Conservation (phyloP, 2,888 invertebrate species). For the Nomada goodeniana region DNA sequence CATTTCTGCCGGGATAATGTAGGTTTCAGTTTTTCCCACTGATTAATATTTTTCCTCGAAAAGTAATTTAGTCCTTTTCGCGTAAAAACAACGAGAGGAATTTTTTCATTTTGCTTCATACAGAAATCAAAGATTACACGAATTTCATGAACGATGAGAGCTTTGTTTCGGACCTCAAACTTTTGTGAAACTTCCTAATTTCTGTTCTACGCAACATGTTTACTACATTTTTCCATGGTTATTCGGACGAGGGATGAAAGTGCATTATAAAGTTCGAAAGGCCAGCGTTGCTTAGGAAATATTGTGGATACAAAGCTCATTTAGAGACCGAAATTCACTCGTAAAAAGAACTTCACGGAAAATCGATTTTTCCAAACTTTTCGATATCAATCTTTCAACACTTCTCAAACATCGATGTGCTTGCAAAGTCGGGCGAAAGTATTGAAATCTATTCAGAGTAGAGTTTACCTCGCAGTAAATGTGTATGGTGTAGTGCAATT, state of each 20-base stretch:
- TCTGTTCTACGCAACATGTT: background rate
- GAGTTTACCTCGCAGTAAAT: too few species aligned
- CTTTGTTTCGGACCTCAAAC: background rate
- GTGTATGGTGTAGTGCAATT: background rate
- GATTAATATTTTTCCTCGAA: too few species aligned
- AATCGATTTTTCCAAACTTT: slow-evolving; percentile 31
- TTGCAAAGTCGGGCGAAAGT: background rate
- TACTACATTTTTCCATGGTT: background rate
- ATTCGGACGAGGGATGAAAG: slow-evolving; percentile 3
- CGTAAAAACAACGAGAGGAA: background rate
- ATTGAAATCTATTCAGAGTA: background rate
- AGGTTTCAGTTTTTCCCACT: too few species aligned
- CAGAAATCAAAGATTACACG: too few species aligned
- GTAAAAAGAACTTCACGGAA: background rate
- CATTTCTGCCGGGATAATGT: background rate
- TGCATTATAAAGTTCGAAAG: slow-evolving; percentile 27
- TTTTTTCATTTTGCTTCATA: background rate
- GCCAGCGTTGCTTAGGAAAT: background rate
- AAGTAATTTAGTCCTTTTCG: background rate
- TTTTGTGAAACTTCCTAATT: slow-evolving; percentile 2
- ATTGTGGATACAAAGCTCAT: background rate
- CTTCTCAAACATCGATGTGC: background rate
- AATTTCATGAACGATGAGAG: background rate
- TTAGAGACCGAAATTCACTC: slow-evolving; percentile 12
- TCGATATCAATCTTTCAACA: slow-evolving; percentile 2